phyloP scores from a whole-genome alignment of 1,140 invertebrate species.

The Cardiocondyla obscurior region DNA sequence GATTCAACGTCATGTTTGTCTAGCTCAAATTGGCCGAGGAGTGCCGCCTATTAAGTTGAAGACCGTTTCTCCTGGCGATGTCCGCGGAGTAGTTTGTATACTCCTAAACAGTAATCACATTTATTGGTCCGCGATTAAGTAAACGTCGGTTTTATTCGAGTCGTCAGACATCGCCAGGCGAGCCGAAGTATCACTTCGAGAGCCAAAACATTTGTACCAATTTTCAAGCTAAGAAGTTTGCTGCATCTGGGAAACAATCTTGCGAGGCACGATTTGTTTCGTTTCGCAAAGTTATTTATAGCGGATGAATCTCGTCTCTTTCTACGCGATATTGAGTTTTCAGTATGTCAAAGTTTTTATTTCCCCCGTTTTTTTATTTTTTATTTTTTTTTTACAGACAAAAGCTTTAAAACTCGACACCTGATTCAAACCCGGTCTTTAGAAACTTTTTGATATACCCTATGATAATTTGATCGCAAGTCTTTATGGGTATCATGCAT shows the following conservation, averaged over 20 bases:
- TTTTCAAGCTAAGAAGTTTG: not conserved
- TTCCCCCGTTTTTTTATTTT: too few relatives aligned
- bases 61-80: not conserved
- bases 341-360: not conserved
- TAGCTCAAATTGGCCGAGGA: conserved; percentile 5
- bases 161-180: not conserved
- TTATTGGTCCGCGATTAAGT: not conserved
- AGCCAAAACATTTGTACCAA: not conserved
- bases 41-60: conserved; percentile 9
- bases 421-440: not conserved
- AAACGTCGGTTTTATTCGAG: not conserved
- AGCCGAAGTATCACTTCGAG: not conserved
- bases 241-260: not conserved
- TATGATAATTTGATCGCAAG: not conserved
- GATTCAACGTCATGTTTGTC: conserved; percentile 23
- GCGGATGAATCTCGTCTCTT: not conserved
- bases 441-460: not conserved
- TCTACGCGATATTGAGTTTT: not conserved
- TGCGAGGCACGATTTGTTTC: not conserved
- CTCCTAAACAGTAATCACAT: not conserved
- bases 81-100: not conserved
- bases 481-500: not conserved
- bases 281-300: not conserved
- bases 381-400: too few relatives aligned
- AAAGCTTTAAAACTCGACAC: not conserved